Conservation (phyloP, 2,888 invertebrate species). For the Ganaspis brasiliensis region DNA sequence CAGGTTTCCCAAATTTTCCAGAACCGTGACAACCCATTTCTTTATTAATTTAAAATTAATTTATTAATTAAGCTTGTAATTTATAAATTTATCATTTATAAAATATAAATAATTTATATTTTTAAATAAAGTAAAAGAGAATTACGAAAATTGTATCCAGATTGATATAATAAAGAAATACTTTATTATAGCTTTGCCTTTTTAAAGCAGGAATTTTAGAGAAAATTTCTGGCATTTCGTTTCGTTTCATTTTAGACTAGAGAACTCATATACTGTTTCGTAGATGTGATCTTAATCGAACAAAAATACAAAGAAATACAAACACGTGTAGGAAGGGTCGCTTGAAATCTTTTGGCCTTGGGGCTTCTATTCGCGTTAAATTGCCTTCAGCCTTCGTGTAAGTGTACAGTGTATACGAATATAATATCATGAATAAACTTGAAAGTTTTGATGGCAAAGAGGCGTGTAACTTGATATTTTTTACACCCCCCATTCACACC, state of each 20-base stretch:
- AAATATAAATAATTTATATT: no score
- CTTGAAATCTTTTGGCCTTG: conserved; percentile 34
- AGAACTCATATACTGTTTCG: background rate
- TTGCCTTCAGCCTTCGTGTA: conserved; percentile 21
- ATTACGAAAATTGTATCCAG: no score
- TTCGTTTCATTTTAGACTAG: background rate
- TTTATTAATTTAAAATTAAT: no score
- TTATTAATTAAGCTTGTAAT: no score
- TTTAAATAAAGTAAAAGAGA: no score
- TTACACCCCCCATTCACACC: conserved; percentile 20
- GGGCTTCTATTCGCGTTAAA: conserved; percentile 25
- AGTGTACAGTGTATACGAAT: conserved; percentile 1
- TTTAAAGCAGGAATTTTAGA: background rate
- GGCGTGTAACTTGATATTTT: conserved; percentile 37
- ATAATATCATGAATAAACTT: conserved; percentile 26
- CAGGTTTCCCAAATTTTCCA: no score
- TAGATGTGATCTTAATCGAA: conserved; percentile 21
- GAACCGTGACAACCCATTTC: no score
- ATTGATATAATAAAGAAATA: no score
- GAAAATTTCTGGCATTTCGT: background rate
- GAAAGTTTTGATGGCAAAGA: conserved; percentile 31
- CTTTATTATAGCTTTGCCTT: no score
- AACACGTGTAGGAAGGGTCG: conserved; percentile 27
- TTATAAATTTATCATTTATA: no score
- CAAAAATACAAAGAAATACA: conserved; percentile 30